Evolutionary conservation across 2,113 vertebrate species (phyloP), one percentile per base, ranked within the genome.

Genomic region (Parus major): DNA sequence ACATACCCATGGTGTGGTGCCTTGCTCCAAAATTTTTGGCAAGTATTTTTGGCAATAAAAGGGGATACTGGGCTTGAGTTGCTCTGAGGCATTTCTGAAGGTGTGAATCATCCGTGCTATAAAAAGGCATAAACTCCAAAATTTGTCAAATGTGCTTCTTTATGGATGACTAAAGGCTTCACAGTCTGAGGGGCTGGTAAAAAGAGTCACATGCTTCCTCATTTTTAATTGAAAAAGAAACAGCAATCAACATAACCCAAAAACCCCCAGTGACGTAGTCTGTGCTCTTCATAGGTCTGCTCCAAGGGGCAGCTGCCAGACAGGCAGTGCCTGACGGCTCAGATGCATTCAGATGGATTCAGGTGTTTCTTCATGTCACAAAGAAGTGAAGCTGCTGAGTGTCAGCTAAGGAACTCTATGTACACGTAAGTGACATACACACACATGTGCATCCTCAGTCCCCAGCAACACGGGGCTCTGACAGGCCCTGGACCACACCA

Each of bases 311-410:
- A 82, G 61, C 46, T 61, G 29, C n/a, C 1, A 0, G 0, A 57
- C 4, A 20, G 2, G 2, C 41, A 20, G 47, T 0, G 2, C 50
- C 75, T 35, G n/a, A 39, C 28, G 53, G 28, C 76, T 82, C 59
- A 39, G 27, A 7, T 22, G 52, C 22, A n/a, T 41, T 3, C 39
- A 39, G 39, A 7, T 3, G 35, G 39, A 28, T 75, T 70, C 55
- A 33, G 39, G 68, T 0, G 18, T 20, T 91, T 35, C 71, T 17
- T 55, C 0, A 0, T 0, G 1, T 21, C 52, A 8, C 15, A 10
- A 75, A 44, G 42, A 70, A 7, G 33, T 78, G 7, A 35, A 66
- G 24, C 18, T 66, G 42, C 69, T 33, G 7, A 0, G 36, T 49
- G 65, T 16, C 52, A 78, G 52, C 47, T 63, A 21, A 73, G 65